These are phyloP conservation scores for Heteromormyrus szaboi DNA, from an alignment of 2,797 vertebrate species.

Conservation along the genomic window DNA sequence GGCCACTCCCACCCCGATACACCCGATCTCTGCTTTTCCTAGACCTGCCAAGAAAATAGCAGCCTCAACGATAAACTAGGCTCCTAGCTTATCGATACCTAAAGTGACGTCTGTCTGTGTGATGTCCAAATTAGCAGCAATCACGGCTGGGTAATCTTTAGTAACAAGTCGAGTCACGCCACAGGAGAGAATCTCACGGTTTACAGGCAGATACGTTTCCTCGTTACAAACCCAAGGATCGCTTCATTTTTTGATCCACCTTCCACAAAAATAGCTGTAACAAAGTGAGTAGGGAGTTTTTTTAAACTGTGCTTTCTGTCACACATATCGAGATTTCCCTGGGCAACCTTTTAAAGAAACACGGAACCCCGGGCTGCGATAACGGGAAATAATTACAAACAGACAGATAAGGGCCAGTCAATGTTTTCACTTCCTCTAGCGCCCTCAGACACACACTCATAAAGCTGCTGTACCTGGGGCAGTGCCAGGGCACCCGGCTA, in stretches of 20 bases:
- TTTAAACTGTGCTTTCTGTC: not conserved
- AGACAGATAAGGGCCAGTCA: constrained; percentile 10
- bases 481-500: not conserved
- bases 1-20: not conserved
- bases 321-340: not conserved
- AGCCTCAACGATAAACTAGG: not conserved
- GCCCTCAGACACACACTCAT: not conserved
- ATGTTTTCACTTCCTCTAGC: not conserved
- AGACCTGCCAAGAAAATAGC: not conserved
- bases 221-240: too few species aligned
- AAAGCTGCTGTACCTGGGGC: too few species aligned
- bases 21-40: not conserved
- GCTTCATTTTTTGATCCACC: not conserved
- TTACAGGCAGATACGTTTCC: not conserved
- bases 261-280: not conserved
- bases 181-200: not conserved
- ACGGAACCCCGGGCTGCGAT: not conserved
- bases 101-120: not conserved
- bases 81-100: constrained; percentile 3
- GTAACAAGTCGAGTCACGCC: not conserved
- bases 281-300: not conserved
- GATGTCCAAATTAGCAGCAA: not conserved
- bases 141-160: not conserved
- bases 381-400: constrained; percentile 8
- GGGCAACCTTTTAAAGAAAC: not conserved